Evolutionary conservation across 2,113 vertebrate species (phyloP), one percentile per base, ranked within the genome.

Genomic region (Lipophrys pholis): DNA sequence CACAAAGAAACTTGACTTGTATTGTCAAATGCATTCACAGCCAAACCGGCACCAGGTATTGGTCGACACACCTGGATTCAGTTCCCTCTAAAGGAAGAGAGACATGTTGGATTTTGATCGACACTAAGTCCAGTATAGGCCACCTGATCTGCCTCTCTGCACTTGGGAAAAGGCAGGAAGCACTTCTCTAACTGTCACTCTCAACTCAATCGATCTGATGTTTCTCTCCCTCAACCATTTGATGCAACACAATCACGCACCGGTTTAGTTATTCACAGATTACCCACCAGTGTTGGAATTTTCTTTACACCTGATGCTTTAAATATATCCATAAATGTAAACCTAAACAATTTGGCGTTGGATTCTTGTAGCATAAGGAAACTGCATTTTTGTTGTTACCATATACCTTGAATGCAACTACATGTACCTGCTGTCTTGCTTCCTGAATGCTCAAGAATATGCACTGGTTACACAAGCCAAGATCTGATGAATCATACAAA

Each of bases 161-260:
- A 81, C 59, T 55, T 30, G 49, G 77, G 68, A 76, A 72, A 36
- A 68, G 71, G 21, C 74, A 86, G 80, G 73, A 86, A 81, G 69
- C 56, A 63, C 54, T 72, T 85, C 45, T 65, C 59, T 55, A 74
- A 74, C 48, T 81, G 75, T 83, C 76, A 64, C 70, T 86, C 67
- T 69, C 10, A 40, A 46, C 57, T 58, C 63, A 69, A 46, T 80
- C 35, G 5, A 40, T 85, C 86, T 77, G 75, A 89, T 91, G 88
- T 76, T 45, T 67, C 40, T 16, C 53, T 5, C 45, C 46, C 48
- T 63, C 42, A 70, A 10, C 50, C 35, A 14, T 12, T 53, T 11
- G 2, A 7, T 60, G 52, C 40, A 49, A 49, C 8, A 60, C 48
- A 69, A 68, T 66, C 48, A 1, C 62, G 16, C 16, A 12, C 6